Evolutionary conservation across 1,140 invertebrate genomes (phyloP).

Genomic region (Drosophila sulfurigaster): DNA sequence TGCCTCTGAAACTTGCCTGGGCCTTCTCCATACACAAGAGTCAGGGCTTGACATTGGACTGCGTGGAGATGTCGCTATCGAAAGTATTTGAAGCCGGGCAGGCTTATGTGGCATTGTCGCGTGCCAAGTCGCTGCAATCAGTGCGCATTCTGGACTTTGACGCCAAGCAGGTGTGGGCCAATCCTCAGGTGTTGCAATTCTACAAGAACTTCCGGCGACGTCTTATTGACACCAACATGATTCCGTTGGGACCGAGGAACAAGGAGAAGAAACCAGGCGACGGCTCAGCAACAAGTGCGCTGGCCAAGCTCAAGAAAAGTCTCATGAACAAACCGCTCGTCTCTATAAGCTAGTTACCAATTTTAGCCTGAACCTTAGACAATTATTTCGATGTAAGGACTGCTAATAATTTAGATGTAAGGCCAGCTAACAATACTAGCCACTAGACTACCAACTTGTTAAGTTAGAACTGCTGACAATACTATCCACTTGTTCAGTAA

Average conservation of each 20-base stretch:
- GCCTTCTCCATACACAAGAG: conserved; percentile 99
- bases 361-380: conserved; percentile 1
- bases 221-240: conserved; percentile 88
- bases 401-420: neutral
- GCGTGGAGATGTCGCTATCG: conserved; percentile 96
- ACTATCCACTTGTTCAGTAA: too few species aligned
- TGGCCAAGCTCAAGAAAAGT: conserved; percentile 78
- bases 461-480: too few species aligned
- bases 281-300: conserved; percentile 34
- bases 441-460: too few species aligned
- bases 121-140: conserved; percentile 94
- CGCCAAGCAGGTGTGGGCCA: conserved; percentile 93
- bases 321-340: conserved; percentile 81
- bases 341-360: conserved; percentile 70
- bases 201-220: conserved; percentile 90
- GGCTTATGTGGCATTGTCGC: conserved; percentile 97
- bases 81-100: conserved; percentile 97
- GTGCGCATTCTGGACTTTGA: conserved; percentile 95
- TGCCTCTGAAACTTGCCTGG: conserved; percentile 97
- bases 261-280: conserved; percentile 85
- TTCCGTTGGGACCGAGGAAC: conserved; percentile 88
- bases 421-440: neutral
- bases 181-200: conserved; percentile 93
- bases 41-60: conserved; percentile 97
- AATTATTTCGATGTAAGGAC: conserved; percentile 15